Percentiles rank a stretch among this genome's conserved stretches.
These are phyloP conservation scores for Bagarius yarrelli DNA, from an alignment of 2,113 vertebrate species.

Conservation along the genomic window DNA sequence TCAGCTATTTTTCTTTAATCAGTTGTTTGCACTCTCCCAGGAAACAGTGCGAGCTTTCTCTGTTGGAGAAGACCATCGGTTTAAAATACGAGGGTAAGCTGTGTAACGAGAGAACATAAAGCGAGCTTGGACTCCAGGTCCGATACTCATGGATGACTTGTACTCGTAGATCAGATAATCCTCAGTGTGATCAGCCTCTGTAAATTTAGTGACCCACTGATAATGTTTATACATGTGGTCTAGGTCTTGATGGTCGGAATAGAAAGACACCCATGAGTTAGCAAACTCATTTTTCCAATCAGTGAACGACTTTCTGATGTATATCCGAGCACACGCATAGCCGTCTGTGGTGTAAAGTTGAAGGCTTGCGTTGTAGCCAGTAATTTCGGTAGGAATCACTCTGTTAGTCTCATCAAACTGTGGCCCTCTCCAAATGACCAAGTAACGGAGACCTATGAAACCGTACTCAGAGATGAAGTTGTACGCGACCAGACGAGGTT, in stretches of 20 bases:
- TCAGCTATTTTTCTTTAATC: not conserved
- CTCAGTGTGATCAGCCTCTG: not conserved
- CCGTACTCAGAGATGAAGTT: not conserved
- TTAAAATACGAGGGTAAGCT: not conserved
- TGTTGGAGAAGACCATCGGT: not conserved
- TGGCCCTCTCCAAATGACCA: constrained; percentile 21
- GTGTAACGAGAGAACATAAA: constrained; percentile 2
- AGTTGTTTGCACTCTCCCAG: constrained; percentile 19
- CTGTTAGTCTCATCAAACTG: constrained; percentile 38
- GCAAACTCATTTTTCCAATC: constrained; percentile 1
- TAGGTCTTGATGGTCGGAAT: not conserved
- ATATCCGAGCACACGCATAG: constrained; percentile 34
- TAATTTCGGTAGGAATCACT: constrained; percentile 8
- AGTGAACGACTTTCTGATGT: constrained; percentile 29
- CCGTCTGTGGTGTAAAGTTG: constrained; percentile 30
- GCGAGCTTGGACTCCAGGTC: constrained; percentile 32
- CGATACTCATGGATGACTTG: not conserved
- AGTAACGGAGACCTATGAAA: constrained; percentile 9
- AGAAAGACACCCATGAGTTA: constrained; percentile 41
- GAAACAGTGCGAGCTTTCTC: constrained; percentile 18
- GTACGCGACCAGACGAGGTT: not conserved
- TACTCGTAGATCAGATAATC: constrained; percentile 26
- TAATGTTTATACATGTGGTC: not conserved
- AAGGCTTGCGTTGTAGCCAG: constrained; percentile 28
- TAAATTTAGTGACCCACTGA: constrained; percentile 15